Conservation (phyloP, 2,113 vertebrate genomes). For the Anser brachyrhynchus region DNA sequence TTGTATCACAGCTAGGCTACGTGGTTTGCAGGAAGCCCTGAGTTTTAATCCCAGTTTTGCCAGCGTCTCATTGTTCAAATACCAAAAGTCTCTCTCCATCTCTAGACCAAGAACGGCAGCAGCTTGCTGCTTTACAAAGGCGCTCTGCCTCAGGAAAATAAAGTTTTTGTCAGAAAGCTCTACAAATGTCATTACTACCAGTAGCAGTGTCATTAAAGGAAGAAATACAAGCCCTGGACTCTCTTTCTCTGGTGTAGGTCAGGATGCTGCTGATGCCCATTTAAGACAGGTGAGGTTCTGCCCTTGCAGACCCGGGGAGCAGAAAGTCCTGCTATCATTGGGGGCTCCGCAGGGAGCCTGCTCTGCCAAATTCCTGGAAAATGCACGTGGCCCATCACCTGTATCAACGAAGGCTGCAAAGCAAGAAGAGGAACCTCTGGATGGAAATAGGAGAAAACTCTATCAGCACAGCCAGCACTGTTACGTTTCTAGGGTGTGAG, state of each 20-base stretch:
- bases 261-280: neutral
- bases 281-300: neutral
- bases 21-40: neutral
- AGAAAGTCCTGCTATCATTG: neutral
- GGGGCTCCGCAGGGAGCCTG: neutral
- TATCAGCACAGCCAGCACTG: neutral
- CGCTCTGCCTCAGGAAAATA: neutral
- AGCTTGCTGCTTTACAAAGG: neutral
- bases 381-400: fast-evolving
- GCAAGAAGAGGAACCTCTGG: neutral
- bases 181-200: neutral
- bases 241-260: neutral
- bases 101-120: neutral
- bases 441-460: neutral
- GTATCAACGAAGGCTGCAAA: neutral
- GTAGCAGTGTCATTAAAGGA: neutral
- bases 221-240: neutral
- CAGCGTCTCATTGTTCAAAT: neutral
- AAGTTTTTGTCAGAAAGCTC: neutral
- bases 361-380: neutral
- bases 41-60: neutral
- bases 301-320: neutral
- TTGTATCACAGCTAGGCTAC: neutral
- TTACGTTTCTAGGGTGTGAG: fast-evolving
- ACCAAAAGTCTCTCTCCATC: neutral